Percentiles rank a stretch among this genome's conserved stretches.
Evolutionary conservation across 2,797 vertebrate species (phyloP).

Genomic region (Argentina silus): DNA sequence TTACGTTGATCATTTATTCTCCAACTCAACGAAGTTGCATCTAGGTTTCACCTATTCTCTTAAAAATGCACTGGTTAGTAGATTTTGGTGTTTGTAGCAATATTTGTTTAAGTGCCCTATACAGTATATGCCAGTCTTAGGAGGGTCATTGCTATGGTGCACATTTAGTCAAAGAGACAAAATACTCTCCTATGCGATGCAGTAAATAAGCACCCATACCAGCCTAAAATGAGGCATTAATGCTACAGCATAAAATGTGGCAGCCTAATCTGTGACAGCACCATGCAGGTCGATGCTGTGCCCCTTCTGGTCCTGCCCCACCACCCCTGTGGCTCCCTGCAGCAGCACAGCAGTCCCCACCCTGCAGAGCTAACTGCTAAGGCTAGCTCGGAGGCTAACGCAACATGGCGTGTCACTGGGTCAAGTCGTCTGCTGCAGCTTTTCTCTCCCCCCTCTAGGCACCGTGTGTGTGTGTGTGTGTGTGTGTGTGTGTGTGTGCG

Average conservation of each 20-base stretch:
- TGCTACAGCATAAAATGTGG: too few relatives aligned
- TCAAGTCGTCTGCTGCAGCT: conserved; percentile 66
- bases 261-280: not conserved
- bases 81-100: too few relatives aligned
- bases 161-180: too few relatives aligned
- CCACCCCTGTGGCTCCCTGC: conserved; percentile 51
- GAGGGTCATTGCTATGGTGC: too few relatives aligned
- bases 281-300: conserved; percentile 42
- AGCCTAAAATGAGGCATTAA: not conserved
- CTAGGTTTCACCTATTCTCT: too few relatives aligned
- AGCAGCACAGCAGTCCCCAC: conserved; percentile 43
- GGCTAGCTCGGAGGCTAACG: conserved; percentile 65
- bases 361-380: conserved; percentile 60
- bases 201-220: too few relatives aligned
- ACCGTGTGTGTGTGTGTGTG: conserved; percentile 13
- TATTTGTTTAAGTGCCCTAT: too few relatives aligned
- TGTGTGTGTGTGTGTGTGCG: conserved; percentile 5
- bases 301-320: conserved; percentile 71
- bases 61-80: too few relatives aligned
- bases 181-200: too few relatives aligned
- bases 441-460: conserved; percentile 12
- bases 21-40: too few relatives aligned
- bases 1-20: too few relatives aligned
- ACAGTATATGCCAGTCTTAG: too few relatives aligned
- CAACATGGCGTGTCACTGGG: conserved; percentile 69